Evolutionary conservation across 2,113 vertebrate genomes (phyloP).

Genomic region (Sturnira hondurensis): DNA sequence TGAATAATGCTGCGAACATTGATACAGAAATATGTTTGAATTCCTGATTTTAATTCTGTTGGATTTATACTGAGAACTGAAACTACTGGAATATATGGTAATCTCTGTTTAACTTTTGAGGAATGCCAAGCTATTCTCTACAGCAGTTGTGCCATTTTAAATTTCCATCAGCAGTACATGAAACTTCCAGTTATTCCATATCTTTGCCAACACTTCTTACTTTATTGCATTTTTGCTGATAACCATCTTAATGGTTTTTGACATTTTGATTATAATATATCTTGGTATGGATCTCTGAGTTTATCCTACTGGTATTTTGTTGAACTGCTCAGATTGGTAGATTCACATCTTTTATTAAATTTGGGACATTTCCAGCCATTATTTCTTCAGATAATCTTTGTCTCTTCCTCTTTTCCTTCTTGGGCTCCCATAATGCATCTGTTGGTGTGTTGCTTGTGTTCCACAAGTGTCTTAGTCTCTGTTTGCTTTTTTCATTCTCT

Average conservation of each 20-base stretch:
- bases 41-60: neutral
- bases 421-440: neutral
- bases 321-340: neutral
- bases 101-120: conserved; percentile 3
- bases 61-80: neutral
- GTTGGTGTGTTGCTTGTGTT: neutral
- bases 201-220: neutral
- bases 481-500: neutral
- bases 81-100: neutral
- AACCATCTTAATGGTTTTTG: neutral
- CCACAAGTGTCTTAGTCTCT: neutral
- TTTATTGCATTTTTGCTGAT: neutral
- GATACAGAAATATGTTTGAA: neutral
- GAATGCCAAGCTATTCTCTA: neutral
- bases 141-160: neutral
- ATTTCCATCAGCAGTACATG: neutral
- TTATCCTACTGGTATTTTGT: neutral
- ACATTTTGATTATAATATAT: neutral
- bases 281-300: neutral
- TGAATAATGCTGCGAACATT: neutral
- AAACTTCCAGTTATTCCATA: neutral
- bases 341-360: neutral
- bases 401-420: neutral
- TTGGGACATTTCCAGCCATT: neutral
- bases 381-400: neutral